phyloP scores from a whole-genome alignment of 2,888 invertebrate species.

The Melanchra persicariae region DNA sequence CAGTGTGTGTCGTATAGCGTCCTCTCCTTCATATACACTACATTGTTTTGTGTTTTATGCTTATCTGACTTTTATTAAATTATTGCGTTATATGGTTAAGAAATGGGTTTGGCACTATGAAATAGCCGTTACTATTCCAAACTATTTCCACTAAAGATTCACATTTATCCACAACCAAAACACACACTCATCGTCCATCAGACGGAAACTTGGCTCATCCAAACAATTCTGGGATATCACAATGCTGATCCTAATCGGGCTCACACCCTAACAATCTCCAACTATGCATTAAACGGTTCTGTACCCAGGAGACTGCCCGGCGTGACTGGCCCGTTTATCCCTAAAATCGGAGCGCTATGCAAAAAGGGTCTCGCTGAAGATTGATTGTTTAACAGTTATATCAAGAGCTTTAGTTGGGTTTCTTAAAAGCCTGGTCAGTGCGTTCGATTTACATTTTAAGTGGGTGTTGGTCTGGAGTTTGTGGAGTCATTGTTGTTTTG shows the following conservation, averaged over 20 bases:
- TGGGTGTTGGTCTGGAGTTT: slow-evolving; percentile 38
- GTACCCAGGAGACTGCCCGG: slow-evolving; percentile 82
- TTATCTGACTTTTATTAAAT: not conserved
- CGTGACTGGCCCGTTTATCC: slow-evolving; percentile 86
- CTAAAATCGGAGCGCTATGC: slow-evolving; percentile 76
- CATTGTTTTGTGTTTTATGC: not conserved
- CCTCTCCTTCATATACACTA: not conserved
- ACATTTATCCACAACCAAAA: slow-evolving; percentile 49
- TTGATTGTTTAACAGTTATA: slow-evolving; percentile 87
- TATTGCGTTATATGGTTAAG: not conserved
- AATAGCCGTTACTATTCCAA: not conserved
- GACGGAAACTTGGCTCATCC: slow-evolving; percentile 65
- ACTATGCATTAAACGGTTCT: slow-evolving; percentile 85
- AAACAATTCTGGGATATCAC: slow-evolving; percentile 68
- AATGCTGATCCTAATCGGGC: slow-evolving; percentile 79
- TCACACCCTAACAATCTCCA: slow-evolving; percentile 80
- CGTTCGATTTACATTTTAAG: slow-evolving; percentile 66
- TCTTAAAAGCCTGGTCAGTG: slow-evolving; percentile 76
- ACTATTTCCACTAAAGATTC: not conserved
- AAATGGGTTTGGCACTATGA: slow-evolving; percentile 2
- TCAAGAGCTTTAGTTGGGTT: slow-evolving; percentile 67
- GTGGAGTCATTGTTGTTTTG: slow-evolving; percentile 63
- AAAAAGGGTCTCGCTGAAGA: slow-evolving; percentile 87
- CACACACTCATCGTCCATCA: slow-evolving; percentile 60
- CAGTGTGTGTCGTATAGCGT: not conserved